These are phyloP conservation scores for Coelopa pilipes DNA, from an alignment of 2,888 invertebrate species.

Conservation along the genomic window DNA sequence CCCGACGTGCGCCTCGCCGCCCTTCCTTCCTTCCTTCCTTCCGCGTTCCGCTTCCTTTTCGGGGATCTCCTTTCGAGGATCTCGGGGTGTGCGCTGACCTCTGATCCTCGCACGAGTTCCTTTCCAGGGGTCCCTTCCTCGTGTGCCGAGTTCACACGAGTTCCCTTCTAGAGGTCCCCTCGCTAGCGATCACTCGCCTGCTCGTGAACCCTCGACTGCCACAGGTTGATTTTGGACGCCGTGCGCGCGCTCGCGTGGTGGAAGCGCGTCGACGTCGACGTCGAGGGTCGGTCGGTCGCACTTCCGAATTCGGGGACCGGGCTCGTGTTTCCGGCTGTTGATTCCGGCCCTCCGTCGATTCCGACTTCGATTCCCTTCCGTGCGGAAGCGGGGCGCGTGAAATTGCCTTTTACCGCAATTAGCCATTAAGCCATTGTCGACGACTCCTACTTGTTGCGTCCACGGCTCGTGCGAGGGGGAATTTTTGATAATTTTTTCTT, in stretches of 20 bases:
- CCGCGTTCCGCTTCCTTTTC: not conserved
- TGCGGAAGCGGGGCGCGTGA: not conserved
- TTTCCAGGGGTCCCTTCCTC: conserved; percentile 9
- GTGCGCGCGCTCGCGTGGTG: not conserved
- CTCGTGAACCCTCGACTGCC: not conserved
- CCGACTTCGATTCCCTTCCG: not conserved
- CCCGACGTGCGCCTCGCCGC: not conserved
- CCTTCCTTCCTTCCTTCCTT: not conserved
- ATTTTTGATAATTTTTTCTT: too few relatives aligned
- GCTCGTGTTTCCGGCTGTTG: not conserved
- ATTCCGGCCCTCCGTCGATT: not conserved
- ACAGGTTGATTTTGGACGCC: conserved; percentile 7
- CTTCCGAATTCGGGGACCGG: conserved; percentile 1
- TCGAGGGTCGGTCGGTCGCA: too few relatives aligned
- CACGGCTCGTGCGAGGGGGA: not conserved
- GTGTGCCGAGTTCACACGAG: not conserved
- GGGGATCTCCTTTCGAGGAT: not conserved
- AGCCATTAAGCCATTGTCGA: too few relatives aligned
- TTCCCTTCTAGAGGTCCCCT: not conserved
- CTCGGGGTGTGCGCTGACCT: not conserved
- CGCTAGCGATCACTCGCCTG: not conserved
- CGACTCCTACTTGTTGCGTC: not conserved
- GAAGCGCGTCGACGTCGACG: conserved; percentile 9
- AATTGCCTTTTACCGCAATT: conserved; percentile 4
- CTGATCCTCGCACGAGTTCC: not conserved